Conservation (phyloP, 2,113 vertebrate species). For the Heterotis niloticus region DNA sequence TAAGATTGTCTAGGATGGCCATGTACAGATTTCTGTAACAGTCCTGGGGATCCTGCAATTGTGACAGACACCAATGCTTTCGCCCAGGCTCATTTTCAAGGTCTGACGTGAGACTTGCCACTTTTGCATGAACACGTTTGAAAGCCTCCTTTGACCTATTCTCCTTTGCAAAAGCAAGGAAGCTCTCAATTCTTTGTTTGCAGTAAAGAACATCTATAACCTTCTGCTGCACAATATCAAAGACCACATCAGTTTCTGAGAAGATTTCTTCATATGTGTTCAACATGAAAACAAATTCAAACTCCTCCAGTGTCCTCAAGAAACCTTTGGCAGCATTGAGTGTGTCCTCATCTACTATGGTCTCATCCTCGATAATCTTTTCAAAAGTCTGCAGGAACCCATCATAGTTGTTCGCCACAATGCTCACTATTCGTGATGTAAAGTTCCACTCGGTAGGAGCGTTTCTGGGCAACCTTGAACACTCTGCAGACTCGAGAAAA, state of each 20-base stretch:
- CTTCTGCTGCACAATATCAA: constrained; percentile 23
- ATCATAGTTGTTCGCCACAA: constrained; percentile 5
- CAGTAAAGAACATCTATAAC: constrained; percentile 14
- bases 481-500: constrained; percentile 28
- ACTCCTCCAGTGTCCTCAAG: constrained; percentile 9
- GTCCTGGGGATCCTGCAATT: no score
- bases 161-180: constrained; percentile 26
- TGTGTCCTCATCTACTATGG: constrained; percentile 19
- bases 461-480: constrained; percentile 26
- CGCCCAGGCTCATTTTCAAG: no score
- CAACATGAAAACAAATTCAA: constrained; percentile 14
- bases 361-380: constrained; percentile 14
- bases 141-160: constrained; percentile 19
- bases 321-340: neutral
- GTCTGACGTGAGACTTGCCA: no score
- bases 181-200: constrained; percentile 20
- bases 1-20: no score
- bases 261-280: constrained; percentile 12
- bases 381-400: constrained; percentile 20
- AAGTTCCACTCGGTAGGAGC: constrained; percentile 16
- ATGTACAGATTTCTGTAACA: no score
- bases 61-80: no score
- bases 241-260: constrained; percentile 23
- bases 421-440: constrained; percentile 27
- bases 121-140: constrained; percentile 14